A percentile compares a stretch with the other conserved stretches of the same genome.
Conservation (phyloP, 2,797 vertebrate genomes). For the Bufotes viridis region DNA sequence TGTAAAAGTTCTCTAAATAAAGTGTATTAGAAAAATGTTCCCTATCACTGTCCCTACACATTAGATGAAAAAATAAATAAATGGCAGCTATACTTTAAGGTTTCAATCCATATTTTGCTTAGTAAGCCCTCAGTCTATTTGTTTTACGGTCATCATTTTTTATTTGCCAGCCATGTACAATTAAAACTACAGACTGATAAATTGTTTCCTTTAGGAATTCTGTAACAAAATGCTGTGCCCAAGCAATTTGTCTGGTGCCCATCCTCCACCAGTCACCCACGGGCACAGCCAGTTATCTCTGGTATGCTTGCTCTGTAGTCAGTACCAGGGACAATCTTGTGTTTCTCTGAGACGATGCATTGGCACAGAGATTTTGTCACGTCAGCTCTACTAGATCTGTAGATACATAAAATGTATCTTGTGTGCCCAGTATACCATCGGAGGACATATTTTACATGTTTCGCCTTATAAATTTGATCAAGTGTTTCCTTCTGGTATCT, state of each 20-base stretch:
- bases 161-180: background rate
- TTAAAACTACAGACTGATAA: background rate
- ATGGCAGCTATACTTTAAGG: too few species aligned
- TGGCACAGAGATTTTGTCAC: background rate
- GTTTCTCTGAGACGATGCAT: constrained; percentile 1
- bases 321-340: constrained; percentile 39
- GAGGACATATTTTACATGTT: background rate
- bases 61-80: too few species aligned
- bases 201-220: background rate
- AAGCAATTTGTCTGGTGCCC: constrained; percentile 23
- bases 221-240: constrained; percentile 39
- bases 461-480: background rate
- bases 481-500: background rate
- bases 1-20: too few species aligned
- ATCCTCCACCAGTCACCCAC: constrained; percentile 56
- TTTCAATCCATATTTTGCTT: background rate
- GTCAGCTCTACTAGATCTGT: background rate
- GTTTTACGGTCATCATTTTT: background rate
- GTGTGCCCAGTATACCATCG: background rate
- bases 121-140: background rate
- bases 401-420: background rate
- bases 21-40: too few species aligned
- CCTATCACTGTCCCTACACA: too few species aligned
- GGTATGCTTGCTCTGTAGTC: constrained; percentile 52
- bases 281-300: constrained; percentile 53